Evolutionary conservation across 2,797 vertebrate genomes (phyloP), one percentile per base, ranked within the genome.

Genomic region (Sebastes baramenuke): DNA sequence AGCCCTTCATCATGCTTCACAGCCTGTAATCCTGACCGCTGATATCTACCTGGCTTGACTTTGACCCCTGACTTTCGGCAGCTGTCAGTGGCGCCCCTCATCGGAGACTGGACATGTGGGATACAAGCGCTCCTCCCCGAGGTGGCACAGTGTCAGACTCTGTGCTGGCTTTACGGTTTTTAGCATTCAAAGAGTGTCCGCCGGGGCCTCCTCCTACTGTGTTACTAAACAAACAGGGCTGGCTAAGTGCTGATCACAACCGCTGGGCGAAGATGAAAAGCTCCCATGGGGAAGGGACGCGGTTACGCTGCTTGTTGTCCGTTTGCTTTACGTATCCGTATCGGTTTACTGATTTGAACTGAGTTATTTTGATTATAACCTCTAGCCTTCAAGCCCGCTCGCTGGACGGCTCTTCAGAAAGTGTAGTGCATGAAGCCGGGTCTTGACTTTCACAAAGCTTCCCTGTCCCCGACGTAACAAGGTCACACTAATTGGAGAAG

Each of bases 401-500:
- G 52, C 75, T 36, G 64, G 34, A 30, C 78, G 3, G 66, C 83
- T 80, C 34, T 67, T 80, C 79, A 90, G 62, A 86, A 88, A 90
- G 86, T 62, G 79, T 34, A 58, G 46, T n/a, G 79, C 64, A 42
- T 42, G 66, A 68, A 80, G 82, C 66, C 49, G 14, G 60, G 70
- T 87, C 90, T 92, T 90, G 88, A 92, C 86, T 92, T 94, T 92
- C 89, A 89, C 85, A 80, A 76, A 75, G 86, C 86, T 76, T 52
- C 72, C 71, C 68, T 16, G 68, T 83, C 85, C 82, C 34, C 65
- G 79, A 61, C 24, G 73, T 83, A 95, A 94, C 93, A 94, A 95
- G 94, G 93, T 95, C 93, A 88, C 82, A 80, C 89, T 95, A 95
- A 96, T 96, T 94, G 93, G 86, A 91, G 89, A 68, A 88, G 94